Evolutionary conservation across 2,113 vertebrate species (phyloP).

Genomic region (Eudorcas thomsonii): DNA sequence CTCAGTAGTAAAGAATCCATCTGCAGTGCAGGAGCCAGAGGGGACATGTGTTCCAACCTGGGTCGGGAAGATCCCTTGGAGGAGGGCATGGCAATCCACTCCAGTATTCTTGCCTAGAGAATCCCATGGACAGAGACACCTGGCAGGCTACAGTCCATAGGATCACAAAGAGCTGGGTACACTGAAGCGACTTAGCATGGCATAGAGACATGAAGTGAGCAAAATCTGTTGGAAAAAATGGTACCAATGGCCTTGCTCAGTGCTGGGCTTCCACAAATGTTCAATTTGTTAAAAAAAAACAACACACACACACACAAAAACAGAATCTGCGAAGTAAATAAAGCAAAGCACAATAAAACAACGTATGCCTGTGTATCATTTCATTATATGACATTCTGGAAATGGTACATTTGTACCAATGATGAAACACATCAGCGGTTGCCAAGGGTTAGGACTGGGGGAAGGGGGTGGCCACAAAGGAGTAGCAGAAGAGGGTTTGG

Average conservation of each 20-base stretch:
- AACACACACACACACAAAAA: neutral
- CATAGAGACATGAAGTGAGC: neutral
- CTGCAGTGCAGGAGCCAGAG: neutral
- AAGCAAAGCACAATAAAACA: neutral
- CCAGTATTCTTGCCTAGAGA: neutral
- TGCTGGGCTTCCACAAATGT: neutral
- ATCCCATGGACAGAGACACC: neutral
- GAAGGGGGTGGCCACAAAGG: neutral
- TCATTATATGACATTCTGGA: neutral
- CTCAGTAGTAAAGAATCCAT: neutral
- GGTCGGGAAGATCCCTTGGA: neutral
- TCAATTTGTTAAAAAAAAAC: neutral
- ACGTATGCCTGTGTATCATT: neutral
- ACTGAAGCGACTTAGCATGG: neutral
- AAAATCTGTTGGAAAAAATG: neutral
- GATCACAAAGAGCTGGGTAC: neutral
- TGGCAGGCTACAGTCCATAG: neutral
- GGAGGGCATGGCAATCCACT: neutral
- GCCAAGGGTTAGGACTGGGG: neutral
- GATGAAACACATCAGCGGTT: neutral
- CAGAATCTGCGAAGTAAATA: neutral
- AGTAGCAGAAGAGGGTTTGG: neutral
- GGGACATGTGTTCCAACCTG: neutral
- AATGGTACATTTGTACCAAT: neutral
- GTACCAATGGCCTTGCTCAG: neutral